phyloP scores from a whole-genome alignment of 2,113 vertebrate species.

The Menura novaehollandiae region DNA sequence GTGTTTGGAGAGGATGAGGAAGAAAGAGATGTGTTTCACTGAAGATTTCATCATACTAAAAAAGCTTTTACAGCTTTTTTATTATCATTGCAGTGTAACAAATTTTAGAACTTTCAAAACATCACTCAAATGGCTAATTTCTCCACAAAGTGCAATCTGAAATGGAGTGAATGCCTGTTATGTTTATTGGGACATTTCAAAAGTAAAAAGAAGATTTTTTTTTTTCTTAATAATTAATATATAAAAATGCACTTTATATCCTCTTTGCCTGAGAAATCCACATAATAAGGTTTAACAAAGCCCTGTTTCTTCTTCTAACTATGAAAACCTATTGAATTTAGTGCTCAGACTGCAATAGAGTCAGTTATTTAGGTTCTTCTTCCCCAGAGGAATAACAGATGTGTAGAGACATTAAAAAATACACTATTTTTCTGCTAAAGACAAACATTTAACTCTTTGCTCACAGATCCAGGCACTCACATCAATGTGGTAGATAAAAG shows the following conservation, averaged over 20 bases:
- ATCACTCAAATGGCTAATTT: constrained; percentile 14
- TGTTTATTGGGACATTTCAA: not conserved
- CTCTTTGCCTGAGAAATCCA: not conserved
- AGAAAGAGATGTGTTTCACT: not conserved
- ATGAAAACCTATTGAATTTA: not conserved
- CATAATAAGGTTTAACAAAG: not conserved
- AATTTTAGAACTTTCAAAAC: constrained; percentile 25
- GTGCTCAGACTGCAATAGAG: not conserved
- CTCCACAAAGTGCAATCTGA: not conserved
- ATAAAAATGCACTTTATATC: not conserved
- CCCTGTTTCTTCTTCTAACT: not conserved
- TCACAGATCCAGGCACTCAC: not conserved
- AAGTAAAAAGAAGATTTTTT: not conserved
- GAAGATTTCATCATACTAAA: not conserved
- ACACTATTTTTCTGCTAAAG: not conserved
- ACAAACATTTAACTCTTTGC: not conserved
- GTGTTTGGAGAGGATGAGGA: not conserved
- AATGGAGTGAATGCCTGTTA: not conserved
- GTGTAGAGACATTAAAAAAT: not conserved
- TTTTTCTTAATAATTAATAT: not conserved
- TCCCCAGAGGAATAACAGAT: constrained; percentile 1
- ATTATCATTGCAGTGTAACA: not conserved
- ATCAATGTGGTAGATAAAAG: not conserved
- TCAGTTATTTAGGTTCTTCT: not conserved
- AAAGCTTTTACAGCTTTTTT: not conserved